Evolutionary conservation across 2,113 vertebrate genomes (phyloP).

Genomic region (Sinosuthora webbiana): DNA sequence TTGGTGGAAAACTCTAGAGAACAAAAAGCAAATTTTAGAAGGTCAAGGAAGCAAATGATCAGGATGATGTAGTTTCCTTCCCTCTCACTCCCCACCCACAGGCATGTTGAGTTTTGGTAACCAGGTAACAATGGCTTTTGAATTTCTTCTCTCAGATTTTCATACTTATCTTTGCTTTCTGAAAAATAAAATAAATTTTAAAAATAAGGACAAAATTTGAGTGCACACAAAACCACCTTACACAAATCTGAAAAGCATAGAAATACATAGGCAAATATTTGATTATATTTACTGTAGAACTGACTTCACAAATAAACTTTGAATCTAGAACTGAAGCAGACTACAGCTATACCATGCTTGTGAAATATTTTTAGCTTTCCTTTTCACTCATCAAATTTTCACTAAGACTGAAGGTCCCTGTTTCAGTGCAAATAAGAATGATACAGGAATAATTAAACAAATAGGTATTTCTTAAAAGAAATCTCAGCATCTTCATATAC

Average conservation of each 20-base stretch:
- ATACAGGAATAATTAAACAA: not conserved
- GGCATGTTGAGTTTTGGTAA: slow-evolving; percentile 36
- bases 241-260: not conserved
- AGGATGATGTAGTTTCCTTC: slow-evolving; percentile 39
- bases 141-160: slow-evolving; percentile 81
- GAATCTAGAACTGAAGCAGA: not conserved
- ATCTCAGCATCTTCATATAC: not conserved
- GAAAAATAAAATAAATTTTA: slow-evolving; percentile 54
- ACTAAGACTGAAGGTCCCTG: not conserved
- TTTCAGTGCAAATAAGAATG: not conserved
- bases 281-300: not conserved
- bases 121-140: not conserved
- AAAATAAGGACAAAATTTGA: not conserved
- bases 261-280: not conserved
- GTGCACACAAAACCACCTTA: not conserved
- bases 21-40: slow-evolving; percentile 50
- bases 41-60: slow-evolving; percentile 54
- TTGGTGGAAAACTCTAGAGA: slow-evolving; percentile 45
- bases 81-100: slow-evolving; percentile 15
- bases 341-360: not conserved
- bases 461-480: not conserved
- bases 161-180: slow-evolving; percentile 98
- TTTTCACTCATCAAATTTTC: not conserved
- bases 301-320: not conserved
- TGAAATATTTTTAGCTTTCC: not conserved